A percentile compares a stretch with the other conserved stretches of the same genome.
phyloP scores from a whole-genome alignment of 2,797 vertebrate genomes.

The Macrochelys suwanniensis region DNA sequence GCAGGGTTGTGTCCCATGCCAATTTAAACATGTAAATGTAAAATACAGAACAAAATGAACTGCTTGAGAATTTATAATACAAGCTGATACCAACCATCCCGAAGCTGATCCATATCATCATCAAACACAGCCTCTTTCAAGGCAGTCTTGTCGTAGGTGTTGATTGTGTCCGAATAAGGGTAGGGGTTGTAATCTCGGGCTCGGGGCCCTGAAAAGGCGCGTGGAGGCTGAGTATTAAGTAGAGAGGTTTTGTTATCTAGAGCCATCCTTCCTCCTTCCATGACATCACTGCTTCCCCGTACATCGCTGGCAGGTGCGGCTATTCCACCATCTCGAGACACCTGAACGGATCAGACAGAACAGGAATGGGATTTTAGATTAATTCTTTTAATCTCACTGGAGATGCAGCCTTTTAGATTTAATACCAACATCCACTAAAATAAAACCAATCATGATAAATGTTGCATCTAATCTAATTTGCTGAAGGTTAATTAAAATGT shows the following conservation, averaged over 20 bases:
- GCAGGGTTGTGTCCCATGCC: not conserved
- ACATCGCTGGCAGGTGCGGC: conserved; percentile 88
- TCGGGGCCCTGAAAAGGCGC: conserved; percentile 91
- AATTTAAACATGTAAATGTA: rapidly evolving
- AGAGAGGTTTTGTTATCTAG: conserved; percentile 98
- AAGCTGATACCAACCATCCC: conserved; percentile 89
- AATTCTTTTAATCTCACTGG: not conserved
- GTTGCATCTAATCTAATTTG: not conserved
- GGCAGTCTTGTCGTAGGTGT: conserved; percentile 94
- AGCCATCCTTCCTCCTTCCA: conserved; percentile 93
- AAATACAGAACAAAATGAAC: not conserved
- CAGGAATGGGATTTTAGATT: not conserved
- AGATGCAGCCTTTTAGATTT: not conserved
- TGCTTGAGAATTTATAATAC: not conserved
- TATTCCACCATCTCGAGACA: conserved; percentile 89
- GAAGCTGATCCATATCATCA: conserved; percentile 97
- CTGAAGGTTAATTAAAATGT: not conserved
- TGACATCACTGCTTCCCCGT: conserved; percentile 87
- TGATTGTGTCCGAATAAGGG: conserved; percentile 92
- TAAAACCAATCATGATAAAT: rapidly evolving
- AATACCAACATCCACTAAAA: not conserved
- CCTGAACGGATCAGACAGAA: conserved; percentile 75
- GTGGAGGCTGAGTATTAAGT: conserved; percentile 95
- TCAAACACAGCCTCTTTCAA: conserved; percentile 98
- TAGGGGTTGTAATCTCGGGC: conserved; percentile 93